Conservation (phyloP, 1,140 invertebrate species). For the Lucilia cuprina region DNA sequence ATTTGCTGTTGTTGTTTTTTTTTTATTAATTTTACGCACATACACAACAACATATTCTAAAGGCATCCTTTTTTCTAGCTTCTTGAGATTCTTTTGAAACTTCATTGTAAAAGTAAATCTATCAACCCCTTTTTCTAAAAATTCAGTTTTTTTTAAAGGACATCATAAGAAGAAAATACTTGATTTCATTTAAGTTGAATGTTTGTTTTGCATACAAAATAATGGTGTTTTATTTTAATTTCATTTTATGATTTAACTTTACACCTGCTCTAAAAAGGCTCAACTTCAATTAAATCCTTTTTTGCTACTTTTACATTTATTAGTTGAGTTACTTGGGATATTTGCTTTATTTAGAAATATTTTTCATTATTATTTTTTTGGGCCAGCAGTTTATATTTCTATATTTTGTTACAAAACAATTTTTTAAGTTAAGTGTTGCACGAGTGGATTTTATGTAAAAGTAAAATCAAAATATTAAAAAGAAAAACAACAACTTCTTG, state of each 20-base stretch:
- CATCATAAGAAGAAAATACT: background rate
- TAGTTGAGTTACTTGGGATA: background rate
- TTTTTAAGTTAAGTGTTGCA: background rate
- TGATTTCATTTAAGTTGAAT: background rate
- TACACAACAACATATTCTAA: background rate
- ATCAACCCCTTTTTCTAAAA: background rate
- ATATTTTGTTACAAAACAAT: background rate
- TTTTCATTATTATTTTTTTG: background rate
- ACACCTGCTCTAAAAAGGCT: conserved; percentile 54
- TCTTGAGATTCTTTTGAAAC: conserved; percentile 27
- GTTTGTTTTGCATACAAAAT: conserved; percentile 12
- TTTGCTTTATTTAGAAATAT: too few relatives aligned
- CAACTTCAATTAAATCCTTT: conserved; percentile 58
- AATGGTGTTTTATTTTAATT: conserved; percentile 58
- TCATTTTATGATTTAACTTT: conserved; percentile 63
- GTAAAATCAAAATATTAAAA: background rate
- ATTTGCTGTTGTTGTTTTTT: too few relatives aligned
- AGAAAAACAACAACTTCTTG: background rate
- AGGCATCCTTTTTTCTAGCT: conserved; percentile 19
- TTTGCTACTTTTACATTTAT: background rate
- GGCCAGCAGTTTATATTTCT: background rate
- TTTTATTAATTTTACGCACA: too few relatives aligned
- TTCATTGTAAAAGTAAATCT: conserved; percentile 6
- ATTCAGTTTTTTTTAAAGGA: background rate
- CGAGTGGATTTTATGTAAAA: background rate